Percentiles rank a stretch among this genome's conserved stretches.
Conservation (phyloP, 2,888 invertebrate genomes). For the Ferrisia virgata region DNA sequence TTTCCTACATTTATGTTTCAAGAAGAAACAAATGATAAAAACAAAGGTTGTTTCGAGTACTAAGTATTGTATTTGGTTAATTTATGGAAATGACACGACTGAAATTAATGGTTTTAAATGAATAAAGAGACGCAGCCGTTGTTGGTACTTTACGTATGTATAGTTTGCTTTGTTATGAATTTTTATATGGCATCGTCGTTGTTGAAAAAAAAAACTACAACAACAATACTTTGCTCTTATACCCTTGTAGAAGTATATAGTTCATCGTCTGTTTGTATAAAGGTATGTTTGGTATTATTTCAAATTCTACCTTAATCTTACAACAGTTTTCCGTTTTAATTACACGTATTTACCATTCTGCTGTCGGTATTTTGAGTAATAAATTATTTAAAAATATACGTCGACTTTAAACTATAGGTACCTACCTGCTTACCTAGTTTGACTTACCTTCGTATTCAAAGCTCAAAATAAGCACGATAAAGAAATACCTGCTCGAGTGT, state of each 20-base stretch:
- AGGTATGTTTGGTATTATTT: neutral
- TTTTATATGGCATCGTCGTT: neutral
- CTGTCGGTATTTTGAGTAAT: neutral
- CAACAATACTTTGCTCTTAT: neutral
- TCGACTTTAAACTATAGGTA: neutral
- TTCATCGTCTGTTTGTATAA: neutral
- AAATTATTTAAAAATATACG: neutral
- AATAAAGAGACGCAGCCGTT: neutral
- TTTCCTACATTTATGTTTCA: too few relatives aligned
- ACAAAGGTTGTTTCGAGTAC: neutral
- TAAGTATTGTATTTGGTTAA: neutral
- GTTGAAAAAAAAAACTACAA: neutral
- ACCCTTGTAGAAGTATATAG: neutral
- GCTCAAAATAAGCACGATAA: neutral
- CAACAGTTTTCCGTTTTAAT: neutral
- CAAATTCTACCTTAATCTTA: neutral
- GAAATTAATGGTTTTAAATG: conserved; percentile 30
- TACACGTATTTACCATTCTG: neutral
- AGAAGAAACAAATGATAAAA: neutral
- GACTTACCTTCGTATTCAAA: too few relatives aligned
- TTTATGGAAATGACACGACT: conserved; percentile 23
- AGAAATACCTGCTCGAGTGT: too few relatives aligned
- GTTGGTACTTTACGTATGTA: neutral
- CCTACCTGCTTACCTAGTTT: too few relatives aligned
- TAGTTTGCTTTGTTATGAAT: conserved; percentile 7